Evolutionary conservation across 30 jellyfish, hydroid and myxozoan genomes (phyloP).

Genomic region (Aurelia sp.): DNA sequence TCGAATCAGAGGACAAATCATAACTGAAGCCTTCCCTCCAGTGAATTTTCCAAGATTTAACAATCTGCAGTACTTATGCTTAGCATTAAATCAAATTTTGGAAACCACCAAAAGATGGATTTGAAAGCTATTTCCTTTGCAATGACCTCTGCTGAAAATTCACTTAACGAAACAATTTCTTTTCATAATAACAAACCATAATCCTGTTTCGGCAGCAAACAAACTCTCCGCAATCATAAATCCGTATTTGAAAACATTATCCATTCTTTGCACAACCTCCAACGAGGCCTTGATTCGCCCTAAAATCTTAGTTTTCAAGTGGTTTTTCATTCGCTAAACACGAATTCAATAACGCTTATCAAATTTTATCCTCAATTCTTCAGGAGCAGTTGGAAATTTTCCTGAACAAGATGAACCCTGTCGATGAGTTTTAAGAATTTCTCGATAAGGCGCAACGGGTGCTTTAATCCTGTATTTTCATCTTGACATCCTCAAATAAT

Average conservation of each 20-base stretch:
- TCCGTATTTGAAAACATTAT: constrained; percentile 15
- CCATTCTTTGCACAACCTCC: constrained; percentile 17
- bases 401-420: constrained; percentile 1
- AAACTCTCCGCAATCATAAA: constrained; percentile 12
- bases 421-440: not conserved
- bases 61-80: not conserved
- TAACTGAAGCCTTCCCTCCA: too few relatives aligned
- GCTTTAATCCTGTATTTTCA: not conserved
- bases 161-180: constrained; percentile 14
- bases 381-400: constrained; percentile 3
- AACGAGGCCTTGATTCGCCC: constrained; percentile 20
- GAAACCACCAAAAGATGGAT: not conserved
- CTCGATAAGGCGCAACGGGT: not conserved
- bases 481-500: too few relatives aligned
- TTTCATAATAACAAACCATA: constrained; percentile 15
- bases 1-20: too few relatives aligned
- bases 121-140: constrained; percentile 8
- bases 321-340: not conserved
- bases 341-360: not conserved
- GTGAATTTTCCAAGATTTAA: too few relatives aligned
- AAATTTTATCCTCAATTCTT: constrained; percentile 20
- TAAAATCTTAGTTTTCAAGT: not conserved
- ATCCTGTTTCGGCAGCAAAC: constrained; percentile 31
- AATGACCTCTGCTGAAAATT: constrained; percentile 24
- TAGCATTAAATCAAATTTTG: not conserved